Evolutionary conservation across 1,140 invertebrate genomes (phyloP), one percentile per base, ranked within the genome.

Genomic region (Dufourea novaeangliae): DNA sequence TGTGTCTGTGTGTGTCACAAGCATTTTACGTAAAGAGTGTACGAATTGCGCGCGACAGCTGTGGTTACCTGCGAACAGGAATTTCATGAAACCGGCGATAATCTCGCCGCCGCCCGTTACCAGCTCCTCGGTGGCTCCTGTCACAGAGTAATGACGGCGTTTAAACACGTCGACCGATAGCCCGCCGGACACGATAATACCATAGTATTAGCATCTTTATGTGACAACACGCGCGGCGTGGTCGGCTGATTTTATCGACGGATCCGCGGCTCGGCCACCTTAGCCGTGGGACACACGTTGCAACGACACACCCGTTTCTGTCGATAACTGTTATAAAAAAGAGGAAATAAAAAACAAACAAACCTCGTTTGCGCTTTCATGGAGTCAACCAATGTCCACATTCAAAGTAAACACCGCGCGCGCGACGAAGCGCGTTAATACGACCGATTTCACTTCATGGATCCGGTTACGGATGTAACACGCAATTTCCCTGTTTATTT

Each of bases 151-250:
- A 87, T 86, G 72, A 85, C 69, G 73, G 78, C 80, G 64, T 62
- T 85, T 83, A 85, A 87, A 86, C 83, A 79, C 72, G 66, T 73
- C 69, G 79, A 87, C 56, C 83, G 86, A 86, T 87, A 80, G 76
- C 46, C 80, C 27, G 56, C 25, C 66, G 70, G 74, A 83, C 78
- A 70, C 61, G 81, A 66, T 87, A 87, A 87, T 86, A 69, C 76
- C 81, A 82, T 83, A 74, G 63, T 54, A 87, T 87, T 87, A 87
- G 70, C 67, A 75, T 62, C 57, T 83, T 85, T 83, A 80, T 72
- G 83, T 77, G 83, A 83, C 83, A 80, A n/a, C 59, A 56, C 73
- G 57, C 11, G 39, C 62, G 29, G 5, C 27, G 20, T 56, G 52
- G 56, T 52, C 46, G 34, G 54, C 46, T 61, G 83, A 82, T 79